These are phyloP conservation scores for Xanthorhoe designata DNA, from an alignment of 2,888 invertebrate genomes.

Conservation along the genomic window DNA sequence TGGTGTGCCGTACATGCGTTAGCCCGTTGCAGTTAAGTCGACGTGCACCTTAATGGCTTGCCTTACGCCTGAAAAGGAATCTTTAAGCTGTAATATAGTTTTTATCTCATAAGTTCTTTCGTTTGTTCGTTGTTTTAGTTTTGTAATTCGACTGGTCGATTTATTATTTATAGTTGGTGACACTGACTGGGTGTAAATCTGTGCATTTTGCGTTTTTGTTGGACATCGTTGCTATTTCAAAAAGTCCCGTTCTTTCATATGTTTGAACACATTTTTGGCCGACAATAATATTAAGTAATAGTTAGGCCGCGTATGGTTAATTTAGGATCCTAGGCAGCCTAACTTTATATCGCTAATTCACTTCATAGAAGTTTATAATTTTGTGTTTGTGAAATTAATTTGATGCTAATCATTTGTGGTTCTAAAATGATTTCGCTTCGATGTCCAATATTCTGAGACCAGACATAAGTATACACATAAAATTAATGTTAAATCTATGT, in stretches of 20 bases:
- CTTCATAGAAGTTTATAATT: not conserved
- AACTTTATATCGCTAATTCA: not conserved
- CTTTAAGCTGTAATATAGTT: conserved; percentile 73
- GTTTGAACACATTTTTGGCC: not conserved
- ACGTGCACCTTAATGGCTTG: conserved; percentile 1
- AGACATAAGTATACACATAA: conserved; percentile 33
- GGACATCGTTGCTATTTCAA: conserved; percentile 25
- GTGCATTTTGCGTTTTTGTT: conserved; percentile 30
- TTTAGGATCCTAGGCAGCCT: not conserved
- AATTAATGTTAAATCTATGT: conserved; percentile 40
- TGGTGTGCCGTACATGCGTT: not conserved
- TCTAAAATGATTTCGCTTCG: conserved; percentile 43
- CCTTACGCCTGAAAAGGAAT: conserved; percentile 8
- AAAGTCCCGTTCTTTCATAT: not conserved
- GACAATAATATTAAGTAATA: not conserved
- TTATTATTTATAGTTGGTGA: conserved; percentile 40
- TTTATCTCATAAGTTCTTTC: conserved; percentile 64
- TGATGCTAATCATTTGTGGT: not conserved
- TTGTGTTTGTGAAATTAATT: not conserved
- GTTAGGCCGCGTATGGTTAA: not conserved
- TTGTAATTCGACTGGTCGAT: conserved; percentile 56
- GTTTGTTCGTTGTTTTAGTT: conserved; percentile 71
- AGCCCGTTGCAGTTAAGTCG: not conserved
- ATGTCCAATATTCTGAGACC: conserved; percentile 49
- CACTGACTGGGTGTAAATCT: conserved; percentile 32